Evolutionary conservation across 2,113 vertebrate species (phyloP).

Genomic region (Neogobius melanostomus): DNA sequence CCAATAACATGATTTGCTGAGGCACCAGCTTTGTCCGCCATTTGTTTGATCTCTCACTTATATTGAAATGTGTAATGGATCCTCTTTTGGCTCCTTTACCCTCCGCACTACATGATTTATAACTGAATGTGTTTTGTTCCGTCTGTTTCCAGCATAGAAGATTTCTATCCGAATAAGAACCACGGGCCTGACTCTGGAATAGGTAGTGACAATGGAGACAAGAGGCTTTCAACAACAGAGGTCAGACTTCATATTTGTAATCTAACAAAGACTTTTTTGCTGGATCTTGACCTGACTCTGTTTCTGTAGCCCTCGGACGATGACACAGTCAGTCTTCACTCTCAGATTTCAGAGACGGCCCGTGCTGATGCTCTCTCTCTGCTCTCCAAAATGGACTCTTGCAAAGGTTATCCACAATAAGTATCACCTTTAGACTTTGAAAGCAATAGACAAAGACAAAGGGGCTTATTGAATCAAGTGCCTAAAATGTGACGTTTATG

Average conservation of each 20-base stretch:
- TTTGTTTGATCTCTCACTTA: no score
- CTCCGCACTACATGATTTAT: no score
- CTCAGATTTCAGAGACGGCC: slow-evolving; percentile 94
- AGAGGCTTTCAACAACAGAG: slow-evolving; percentile 95
- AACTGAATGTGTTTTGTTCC: slow-evolving; percentile 9
- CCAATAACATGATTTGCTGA: no score
- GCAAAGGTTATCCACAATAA: slow-evolving; percentile 85
- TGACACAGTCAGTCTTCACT: slow-evolving; percentile 96
- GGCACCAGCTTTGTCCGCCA: no score
- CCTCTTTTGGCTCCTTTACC: no score
- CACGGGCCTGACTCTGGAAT: slow-evolving; percentile 98
- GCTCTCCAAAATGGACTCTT: slow-evolving; percentile 86
- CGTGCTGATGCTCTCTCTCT: slow-evolving; percentile 83
- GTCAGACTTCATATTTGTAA: slow-evolving; percentile 68
- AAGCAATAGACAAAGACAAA: slow-evolving; percentile 57
- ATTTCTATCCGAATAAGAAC: slow-evolving; percentile 97
- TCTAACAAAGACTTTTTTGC: neutral
- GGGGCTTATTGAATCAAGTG: slow-evolving; percentile 64
- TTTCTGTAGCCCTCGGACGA: slow-evolving; percentile 91
- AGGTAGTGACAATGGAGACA: slow-evolving; percentile 97
- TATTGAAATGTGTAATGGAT: no score
- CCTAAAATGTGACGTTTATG: slow-evolving; percentile 57
- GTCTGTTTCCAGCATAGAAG: slow-evolving; percentile 85
- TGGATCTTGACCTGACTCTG: neutral
- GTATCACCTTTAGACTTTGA: slow-evolving; percentile 61